phyloP scores from a whole-genome alignment of 2,797 vertebrate genomes.

The Tokudaia tokunoshimensis region DNA sequence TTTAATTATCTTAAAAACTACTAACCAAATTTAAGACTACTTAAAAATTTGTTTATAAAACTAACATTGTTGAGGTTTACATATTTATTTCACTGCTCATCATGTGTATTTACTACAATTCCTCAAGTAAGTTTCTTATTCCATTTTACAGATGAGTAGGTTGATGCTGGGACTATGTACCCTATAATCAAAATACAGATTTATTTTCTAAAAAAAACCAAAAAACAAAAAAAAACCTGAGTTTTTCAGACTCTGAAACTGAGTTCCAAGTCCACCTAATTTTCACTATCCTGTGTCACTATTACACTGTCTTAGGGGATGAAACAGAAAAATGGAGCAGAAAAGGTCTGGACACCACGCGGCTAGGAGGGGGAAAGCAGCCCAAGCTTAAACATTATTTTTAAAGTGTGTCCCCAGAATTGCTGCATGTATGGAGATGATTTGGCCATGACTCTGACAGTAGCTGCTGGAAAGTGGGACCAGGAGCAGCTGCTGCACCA shows the following conservation, averaged over 20 bases:
- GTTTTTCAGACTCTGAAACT: neutral
- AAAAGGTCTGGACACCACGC: neutral
- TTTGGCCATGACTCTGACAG: conserved; percentile 2
- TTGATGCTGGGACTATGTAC: neutral
- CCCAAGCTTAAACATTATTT: neutral
- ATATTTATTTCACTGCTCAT: neutral
- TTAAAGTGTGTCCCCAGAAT: neutral
- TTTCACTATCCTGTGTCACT: neutral
- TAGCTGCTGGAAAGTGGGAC: conserved; percentile 21
- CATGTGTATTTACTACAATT: neutral
- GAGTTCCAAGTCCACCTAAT: neutral
- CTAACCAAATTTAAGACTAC: neutral
- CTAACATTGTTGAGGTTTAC: neutral
- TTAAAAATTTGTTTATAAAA: neutral
- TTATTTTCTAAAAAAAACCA: neutral
- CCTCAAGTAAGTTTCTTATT: neutral
- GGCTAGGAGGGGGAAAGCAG: neutral
- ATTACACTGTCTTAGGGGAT: neutral
- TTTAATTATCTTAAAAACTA: neutral
- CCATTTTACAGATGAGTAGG: neutral
- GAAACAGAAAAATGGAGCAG: neutral
- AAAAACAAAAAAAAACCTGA: neutral
- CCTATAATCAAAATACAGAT: neutral
- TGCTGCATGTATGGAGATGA: conserved; percentile 6
- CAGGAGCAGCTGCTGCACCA: conserved; percentile 3